Percentiles rank a stretch among this genome's conserved stretches.
These are phyloP conservation scores for Ceratina calcarata DNA, from an alignment of 1,140 invertebrate species.

Conservation along the genomic window DNA sequence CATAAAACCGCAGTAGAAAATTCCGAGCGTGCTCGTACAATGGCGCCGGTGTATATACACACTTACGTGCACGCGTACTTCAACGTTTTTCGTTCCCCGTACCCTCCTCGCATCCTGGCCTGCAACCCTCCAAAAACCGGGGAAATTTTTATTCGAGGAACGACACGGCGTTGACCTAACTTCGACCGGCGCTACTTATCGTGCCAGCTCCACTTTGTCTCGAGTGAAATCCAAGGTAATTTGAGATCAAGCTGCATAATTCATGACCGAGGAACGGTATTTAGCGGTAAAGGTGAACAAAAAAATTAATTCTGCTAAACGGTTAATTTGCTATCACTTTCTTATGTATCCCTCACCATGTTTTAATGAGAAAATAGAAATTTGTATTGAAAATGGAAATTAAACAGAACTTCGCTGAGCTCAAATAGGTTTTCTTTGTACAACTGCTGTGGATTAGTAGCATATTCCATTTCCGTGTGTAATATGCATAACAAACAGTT, in stretches of 20 bases:
- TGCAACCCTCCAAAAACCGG: background rate
- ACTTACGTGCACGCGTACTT: conserved; percentile 6
- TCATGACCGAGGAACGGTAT: background rate
- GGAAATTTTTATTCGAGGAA: conserved; percentile 24
- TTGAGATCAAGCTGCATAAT: conserved; percentile 37
- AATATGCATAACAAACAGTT: background rate
- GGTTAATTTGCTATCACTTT: background rate
- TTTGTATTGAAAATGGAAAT: too few relatives aligned
- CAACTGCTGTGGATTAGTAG: background rate
- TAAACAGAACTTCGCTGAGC: too few relatives aligned
- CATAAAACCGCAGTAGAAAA: conserved; percentile 40
- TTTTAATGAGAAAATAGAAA: too few relatives aligned
- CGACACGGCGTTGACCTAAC: conserved; percentile 32
- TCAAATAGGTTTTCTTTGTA: background rate
- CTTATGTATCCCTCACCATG: too few relatives aligned
- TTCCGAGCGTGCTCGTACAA: conserved; percentile 32
- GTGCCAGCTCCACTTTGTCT: conserved; percentile 28
- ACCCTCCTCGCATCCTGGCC: background rate
- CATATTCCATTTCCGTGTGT: background rate
- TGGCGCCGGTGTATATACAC: conserved; percentile 26
- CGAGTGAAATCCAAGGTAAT: conserved; percentile 36
- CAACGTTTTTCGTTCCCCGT: background rate
- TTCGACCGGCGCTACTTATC: conserved; percentile 19
- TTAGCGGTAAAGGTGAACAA: background rate
- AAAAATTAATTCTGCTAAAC: background rate